Percentiles rank a stretch among this genome's conserved stretches.
Evolutionary conservation across 2,113 vertebrate genomes (phyloP).

Genomic region (Mesoclemmys tuberculata): DNA sequence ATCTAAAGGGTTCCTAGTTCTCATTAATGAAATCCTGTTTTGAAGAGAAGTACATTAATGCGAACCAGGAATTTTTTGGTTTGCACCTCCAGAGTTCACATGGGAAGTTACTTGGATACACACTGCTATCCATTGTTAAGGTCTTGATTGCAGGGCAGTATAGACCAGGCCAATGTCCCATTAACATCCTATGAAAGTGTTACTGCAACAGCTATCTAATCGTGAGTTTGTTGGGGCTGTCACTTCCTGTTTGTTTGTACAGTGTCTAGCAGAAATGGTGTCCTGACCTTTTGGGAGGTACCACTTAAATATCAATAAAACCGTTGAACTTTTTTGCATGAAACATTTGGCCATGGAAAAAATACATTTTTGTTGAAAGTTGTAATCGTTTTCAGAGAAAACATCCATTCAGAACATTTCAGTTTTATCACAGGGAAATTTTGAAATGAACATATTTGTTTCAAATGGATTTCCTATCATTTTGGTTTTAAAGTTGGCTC

Average conservation of each 20-base stretch:
- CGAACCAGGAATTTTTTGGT: background rate
- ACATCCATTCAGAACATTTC: background rate
- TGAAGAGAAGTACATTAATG: background rate
- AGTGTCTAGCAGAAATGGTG: background rate
- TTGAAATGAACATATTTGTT: background rate
- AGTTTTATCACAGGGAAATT: background rate
- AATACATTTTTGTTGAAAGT: background rate
- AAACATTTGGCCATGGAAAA: conserved; percentile 2
- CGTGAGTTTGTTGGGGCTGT: background rate
- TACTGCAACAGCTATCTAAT: conserved; percentile 16
- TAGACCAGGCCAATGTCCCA: background rate
- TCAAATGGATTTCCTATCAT: background rate
- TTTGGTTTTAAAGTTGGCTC: background rate
- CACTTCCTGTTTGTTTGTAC: rapidly evolving
- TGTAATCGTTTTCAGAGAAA: background rate
- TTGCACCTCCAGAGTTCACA: background rate
- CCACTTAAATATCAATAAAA: background rate
- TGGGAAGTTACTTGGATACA: background rate
- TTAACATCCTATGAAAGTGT: conserved; percentile 11
- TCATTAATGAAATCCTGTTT: background rate
- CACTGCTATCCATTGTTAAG: background rate
- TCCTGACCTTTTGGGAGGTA: background rate
- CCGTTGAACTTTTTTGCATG: background rate
- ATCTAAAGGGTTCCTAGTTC: background rate
- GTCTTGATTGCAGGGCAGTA: too few species aligned